phyloP scores from a whole-genome alignment of 2,113 vertebrate genomes.

The Euleptes europaea region DNA sequence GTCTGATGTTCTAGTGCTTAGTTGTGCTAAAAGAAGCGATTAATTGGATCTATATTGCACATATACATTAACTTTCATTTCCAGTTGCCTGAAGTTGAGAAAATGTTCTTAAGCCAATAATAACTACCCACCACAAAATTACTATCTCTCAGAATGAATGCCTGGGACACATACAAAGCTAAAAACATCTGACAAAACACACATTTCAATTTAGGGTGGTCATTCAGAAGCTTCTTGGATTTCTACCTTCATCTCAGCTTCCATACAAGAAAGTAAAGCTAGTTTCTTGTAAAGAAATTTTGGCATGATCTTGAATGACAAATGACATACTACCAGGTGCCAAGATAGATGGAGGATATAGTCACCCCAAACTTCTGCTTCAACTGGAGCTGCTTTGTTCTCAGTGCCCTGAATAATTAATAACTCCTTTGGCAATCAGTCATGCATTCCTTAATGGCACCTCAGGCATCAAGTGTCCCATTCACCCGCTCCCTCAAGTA shows the following conservation, averaged over 20 bases:
- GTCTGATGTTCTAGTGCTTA: not conserved
- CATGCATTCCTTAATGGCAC: constrained; percentile 81
- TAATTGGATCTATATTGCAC: not conserved
- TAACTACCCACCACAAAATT: constrained; percentile 7
- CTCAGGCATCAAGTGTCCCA: constrained; percentile 77
- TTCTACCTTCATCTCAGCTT: constrained; percentile 50
- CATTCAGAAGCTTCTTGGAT: constrained; percentile 25
- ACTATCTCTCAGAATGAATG: not conserved
- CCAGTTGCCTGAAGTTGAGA: not conserved
- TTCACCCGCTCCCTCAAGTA: constrained; percentile 52
- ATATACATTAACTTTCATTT: not conserved
- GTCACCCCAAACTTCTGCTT: constrained; percentile 54
- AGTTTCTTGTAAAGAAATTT: constrained; percentile 55
- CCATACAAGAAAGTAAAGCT: constrained; percentile 59
- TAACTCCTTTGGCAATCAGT: constrained; percentile 81
- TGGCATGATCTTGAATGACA: constrained; percentile 62
- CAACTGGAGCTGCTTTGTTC: constrained; percentile 76
- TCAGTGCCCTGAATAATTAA: constrained; percentile 75
- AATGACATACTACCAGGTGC: constrained; percentile 62
- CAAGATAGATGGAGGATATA: constrained; percentile 57
- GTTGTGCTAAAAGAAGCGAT: not conserved
- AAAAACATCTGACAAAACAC: constrained; percentile 29
- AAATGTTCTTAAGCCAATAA: not conserved
- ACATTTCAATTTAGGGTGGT: constrained; percentile 26
- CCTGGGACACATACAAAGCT: constrained; percentile 5